Percentiles rank a stretch among this genome's conserved stretches.
These are phyloP conservation scores for Penelope pileata DNA, from an alignment of 2,113 vertebrate species.

Conservation along the genomic window DNA sequence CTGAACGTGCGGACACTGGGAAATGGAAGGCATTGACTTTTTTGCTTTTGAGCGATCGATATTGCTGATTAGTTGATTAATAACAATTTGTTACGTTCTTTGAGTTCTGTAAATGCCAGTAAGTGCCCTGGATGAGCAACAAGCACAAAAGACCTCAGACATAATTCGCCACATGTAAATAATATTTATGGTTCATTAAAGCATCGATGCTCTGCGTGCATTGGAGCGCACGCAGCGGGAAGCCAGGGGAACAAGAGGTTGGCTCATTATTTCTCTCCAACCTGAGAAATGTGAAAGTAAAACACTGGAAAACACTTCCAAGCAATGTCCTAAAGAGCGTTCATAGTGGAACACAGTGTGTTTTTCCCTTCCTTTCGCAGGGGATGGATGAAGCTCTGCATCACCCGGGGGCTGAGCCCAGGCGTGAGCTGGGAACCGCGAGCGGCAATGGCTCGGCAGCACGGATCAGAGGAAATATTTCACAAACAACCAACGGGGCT, in stretches of 20 bases:
- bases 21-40: not conserved
- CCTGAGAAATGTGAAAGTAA: not conserved
- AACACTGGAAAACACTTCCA: not conserved
- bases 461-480: slow-evolving; percentile 31
- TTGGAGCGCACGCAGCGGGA: rapidly evolving
- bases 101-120: not conserved
- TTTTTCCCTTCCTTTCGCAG: not conserved
- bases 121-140: not conserved
- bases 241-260: not conserved
- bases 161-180: slow-evolving; percentile 22
- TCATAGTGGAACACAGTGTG: rapidly evolving
- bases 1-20: not conserved
- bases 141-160: slow-evolving; percentile 27
- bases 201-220: not conserved
- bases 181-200: slow-evolving; percentile 18
- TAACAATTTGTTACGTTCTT: not conserved
- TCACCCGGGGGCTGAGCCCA: not conserved
- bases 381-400: not conserved
- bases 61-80: not conserved
- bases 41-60: not conserved
- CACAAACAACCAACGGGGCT: not conserved
- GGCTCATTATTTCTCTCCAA: not conserved
- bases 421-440: not conserved
- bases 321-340: not conserved
- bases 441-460: not conserved